Evolutionary conservation across 2,888 invertebrate species (phyloP).

Genomic region (Strigamia transsilvanica): DNA sequence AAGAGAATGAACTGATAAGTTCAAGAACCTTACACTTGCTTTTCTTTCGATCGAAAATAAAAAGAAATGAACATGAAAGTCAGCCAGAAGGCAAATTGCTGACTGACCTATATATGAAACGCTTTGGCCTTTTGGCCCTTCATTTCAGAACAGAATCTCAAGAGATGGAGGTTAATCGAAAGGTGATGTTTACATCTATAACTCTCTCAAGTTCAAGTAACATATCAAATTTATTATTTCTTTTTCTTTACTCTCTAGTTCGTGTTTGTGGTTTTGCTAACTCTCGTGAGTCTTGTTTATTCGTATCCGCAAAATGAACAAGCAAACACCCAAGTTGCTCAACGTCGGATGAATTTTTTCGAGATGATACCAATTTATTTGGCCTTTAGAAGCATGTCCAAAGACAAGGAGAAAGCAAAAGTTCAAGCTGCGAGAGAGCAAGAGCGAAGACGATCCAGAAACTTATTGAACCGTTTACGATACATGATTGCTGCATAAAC

Average conservation of each 20-base stretch:
- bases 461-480: conserved; percentile 50
- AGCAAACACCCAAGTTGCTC: conserved; percentile 46
- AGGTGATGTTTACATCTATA: neutral
- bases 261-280: conserved; percentile 4
- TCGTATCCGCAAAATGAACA: conserved; percentile 32
- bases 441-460: conserved; percentile 49
- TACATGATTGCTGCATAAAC: conserved; percentile 48
- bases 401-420: conserved; percentile 50
- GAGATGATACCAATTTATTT: conserved; percentile 52
- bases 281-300: neutral
- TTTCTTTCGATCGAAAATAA: neutral
- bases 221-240: neutral
- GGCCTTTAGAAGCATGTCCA: conserved; percentile 49
- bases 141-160: neutral
- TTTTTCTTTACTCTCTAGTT: neutral
- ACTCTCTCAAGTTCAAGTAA: neutral
- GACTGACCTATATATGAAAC: conserved; percentile 17
- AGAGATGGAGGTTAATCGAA: conserved; percentile 35
- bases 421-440: conserved; percentile 44
- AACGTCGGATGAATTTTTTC: conserved; percentile 49
- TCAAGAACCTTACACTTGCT: conserved; percentile 28
- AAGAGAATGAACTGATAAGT: conserved; percentile 41
- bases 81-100: conserved; percentile 49
- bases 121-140: conserved; percentile 14
- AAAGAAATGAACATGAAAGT: conserved; percentile 21